These are phyloP conservation scores for Argyresthia goedartella DNA, from an alignment of 2,888 invertebrate species.

Conservation along the genomic window DNA sequence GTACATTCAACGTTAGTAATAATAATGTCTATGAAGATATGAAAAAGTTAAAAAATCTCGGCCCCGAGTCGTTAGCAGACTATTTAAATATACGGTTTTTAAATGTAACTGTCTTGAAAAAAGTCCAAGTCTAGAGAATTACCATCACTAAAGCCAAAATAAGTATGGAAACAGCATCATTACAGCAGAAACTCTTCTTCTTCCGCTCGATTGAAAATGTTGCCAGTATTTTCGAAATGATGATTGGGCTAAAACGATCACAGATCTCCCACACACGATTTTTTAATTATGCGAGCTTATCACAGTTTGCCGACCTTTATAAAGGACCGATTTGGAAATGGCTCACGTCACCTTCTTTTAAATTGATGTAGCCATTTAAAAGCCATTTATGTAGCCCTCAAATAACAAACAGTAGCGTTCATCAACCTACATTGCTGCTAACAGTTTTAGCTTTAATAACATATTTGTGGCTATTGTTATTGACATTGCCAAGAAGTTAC, in stretches of 20 bases:
- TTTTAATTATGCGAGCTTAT: not conserved
- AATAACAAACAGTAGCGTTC: constrained; percentile 15
- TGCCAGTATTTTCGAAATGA: constrained; percentile 2
- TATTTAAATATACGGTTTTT: too few species aligned
- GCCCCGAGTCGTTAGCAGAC: too few species aligned
- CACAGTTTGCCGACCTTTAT: constrained; percentile 5
- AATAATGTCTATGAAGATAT: not conserved
- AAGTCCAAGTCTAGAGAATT: too few species aligned
- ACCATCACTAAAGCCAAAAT: too few species aligned
- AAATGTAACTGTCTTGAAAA: too few species aligned
- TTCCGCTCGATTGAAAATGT: too few species aligned
- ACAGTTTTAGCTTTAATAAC: not conserved
- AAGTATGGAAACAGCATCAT: too few species aligned
- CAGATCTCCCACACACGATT: not conserved
- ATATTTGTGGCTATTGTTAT: constrained; percentile 5
- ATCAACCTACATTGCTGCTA: not conserved
- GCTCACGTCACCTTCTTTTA: constrained; percentile 14
- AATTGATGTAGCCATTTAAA: constrained; percentile 20
- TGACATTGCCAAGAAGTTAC: constrained; percentile 11
- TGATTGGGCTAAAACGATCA: constrained; percentile 10
- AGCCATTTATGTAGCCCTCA: constrained; percentile 20
- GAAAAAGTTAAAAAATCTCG: too few species aligned
- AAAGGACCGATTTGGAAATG: constrained; percentile 10
- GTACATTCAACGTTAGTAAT: not conserved
- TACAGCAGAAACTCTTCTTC: too few species aligned